These are phyloP conservation scores for Myrmecobius fasciatus DNA, from an alignment of 2,113 vertebrate species.

Conservation along the genomic window DNA sequence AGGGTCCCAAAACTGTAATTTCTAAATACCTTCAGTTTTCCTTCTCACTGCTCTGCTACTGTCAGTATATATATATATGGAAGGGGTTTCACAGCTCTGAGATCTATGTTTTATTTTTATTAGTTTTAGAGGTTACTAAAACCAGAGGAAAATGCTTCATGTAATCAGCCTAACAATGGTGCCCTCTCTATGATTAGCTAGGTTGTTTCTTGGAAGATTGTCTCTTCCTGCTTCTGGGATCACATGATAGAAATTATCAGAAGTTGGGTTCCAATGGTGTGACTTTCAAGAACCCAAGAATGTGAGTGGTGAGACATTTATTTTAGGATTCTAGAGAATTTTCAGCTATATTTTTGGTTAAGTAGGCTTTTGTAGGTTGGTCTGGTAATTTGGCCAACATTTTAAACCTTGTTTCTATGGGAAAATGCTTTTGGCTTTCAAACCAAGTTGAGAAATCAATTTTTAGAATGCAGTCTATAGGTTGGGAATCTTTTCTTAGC, in stretches of 20 bases:
- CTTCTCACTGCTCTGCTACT: not conserved
- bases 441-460: not conserved
- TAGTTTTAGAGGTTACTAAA: not conserved
- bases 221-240: not conserved
- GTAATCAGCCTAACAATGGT: too few relatives aligned
- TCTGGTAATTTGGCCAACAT: conserved; percentile 14
- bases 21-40: not conserved
- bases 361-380: conserved; percentile 9
- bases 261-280: not conserved
- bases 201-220: not conserved
- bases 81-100: too few relatives aligned
- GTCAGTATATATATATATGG: not conserved
- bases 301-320: not conserved
- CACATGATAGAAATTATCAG: not conserved
- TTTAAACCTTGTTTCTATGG: conserved; percentile 13
- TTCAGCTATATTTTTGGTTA: not conserved
- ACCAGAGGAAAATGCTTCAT: too few relatives aligned
- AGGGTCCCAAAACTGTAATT: not conserved
- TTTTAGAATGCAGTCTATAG: not conserved
- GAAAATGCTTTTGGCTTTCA: conserved; percentile 23
- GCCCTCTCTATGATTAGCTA: too few relatives aligned
- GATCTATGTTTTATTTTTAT: not conserved
- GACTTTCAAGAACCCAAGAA: not conserved
- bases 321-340: not conserved
- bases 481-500: not conserved